A percentile compares a stretch with the other conserved stretches of the same genome.
phyloP scores from a whole-genome alignment of 2,888 invertebrate genomes.

The Aproaerema taeniolella region DNA sequence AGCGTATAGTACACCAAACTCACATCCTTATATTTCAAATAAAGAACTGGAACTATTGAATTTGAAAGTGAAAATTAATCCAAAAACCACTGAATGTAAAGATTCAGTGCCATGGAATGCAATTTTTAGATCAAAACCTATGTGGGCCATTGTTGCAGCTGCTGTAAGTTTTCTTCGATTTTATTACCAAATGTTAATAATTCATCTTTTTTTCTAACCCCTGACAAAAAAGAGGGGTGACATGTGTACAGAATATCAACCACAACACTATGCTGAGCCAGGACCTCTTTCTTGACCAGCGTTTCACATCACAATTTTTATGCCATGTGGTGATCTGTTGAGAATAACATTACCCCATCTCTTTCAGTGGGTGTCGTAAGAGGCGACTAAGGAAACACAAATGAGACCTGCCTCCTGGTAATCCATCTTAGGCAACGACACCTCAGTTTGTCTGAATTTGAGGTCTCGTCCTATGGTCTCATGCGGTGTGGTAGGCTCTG shows the following conservation, averaged over 20 bases:
- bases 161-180: slow-evolving; percentile 70
- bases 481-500: too few relatives aligned
- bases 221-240: too few relatives aligned
- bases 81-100: slow-evolving; percentile 57
- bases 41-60: slow-evolving; percentile 69
- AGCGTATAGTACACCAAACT: slow-evolving; percentile 70
- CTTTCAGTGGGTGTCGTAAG: too few relatives aligned
- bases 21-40: slow-evolving; percentile 73
- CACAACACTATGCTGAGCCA: too few relatives aligned
- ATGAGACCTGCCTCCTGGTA: too few relatives aligned
- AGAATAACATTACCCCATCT: too few relatives aligned
- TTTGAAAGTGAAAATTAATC: slow-evolving; percentile 70
- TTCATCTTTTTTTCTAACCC: neutral
- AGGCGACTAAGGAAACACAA: too few relatives aligned
- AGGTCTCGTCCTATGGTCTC: too few relatives aligned
- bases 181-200: neutral
- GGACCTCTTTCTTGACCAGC: neutral
- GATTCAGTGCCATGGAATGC: slow-evolving; percentile 84
- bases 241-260: too few relatives aligned
- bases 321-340: too few relatives aligned
- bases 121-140: slow-evolving; percentile 80
- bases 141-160: slow-evolving; percentile 85
- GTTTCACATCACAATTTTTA: neutral
- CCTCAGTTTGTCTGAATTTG: too few relatives aligned
- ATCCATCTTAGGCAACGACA: too few relatives aligned